Conservation (phyloP, 2,797 vertebrate species). For the Ptychobarbus kaznakovi region DNA sequence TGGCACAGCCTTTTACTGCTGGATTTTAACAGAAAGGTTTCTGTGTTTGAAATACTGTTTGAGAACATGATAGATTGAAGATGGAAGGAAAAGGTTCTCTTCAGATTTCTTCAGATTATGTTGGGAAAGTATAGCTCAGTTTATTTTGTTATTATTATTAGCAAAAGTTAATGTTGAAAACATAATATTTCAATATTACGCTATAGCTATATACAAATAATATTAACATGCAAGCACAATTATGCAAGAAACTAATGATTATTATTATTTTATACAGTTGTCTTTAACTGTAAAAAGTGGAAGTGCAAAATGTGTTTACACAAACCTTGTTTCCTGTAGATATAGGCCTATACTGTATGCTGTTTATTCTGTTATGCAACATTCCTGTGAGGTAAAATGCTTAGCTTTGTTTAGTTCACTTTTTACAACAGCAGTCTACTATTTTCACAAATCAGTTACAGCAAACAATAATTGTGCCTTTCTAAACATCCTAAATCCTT, state of each 20-base stretch:
- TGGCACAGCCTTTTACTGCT: background rate
- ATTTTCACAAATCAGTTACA: constrained; percentile 63
- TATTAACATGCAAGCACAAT: too few species aligned
- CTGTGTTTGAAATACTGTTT: background rate
- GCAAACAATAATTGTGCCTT: constrained; percentile 62
- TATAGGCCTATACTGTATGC: constrained; percentile 10
- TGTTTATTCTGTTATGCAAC: constrained; percentile 49
- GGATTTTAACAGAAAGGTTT: background rate
- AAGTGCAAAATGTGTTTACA: background rate
- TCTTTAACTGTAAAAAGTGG: background rate
- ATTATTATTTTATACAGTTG: background rate
- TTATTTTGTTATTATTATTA: background rate
- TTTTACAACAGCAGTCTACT: constrained; percentile 50
- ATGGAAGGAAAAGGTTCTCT: background rate
- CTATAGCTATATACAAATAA: too few species aligned
- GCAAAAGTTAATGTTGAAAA: background rate
- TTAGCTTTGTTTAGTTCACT: constrained; percentile 53
- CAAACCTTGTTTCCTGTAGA: constrained; percentile 27
- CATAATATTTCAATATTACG: background rate
- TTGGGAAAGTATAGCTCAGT: background rate
- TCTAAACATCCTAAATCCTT: constrained; percentile 67
- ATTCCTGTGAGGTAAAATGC: constrained; percentile 55
- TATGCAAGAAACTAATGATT: background rate
- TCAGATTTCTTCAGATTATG: background rate
- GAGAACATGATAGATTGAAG: background rate